These are phyloP conservation scores for silkworm (Bombyx mori) DNA, from an alignment of 1,140 invertebrate genomes.

Conservation along the genomic window DNA sequence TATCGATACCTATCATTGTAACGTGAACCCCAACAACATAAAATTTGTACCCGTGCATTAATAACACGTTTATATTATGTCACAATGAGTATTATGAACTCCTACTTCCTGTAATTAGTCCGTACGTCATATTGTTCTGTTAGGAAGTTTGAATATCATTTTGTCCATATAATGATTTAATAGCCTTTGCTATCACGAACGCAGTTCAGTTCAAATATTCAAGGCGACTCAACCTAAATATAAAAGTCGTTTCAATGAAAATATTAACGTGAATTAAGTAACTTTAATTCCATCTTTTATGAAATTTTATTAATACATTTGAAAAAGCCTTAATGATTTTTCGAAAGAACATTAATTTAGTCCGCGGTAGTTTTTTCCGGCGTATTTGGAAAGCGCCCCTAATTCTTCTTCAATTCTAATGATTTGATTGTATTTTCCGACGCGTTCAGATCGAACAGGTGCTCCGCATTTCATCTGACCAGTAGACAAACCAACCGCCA, in stretches of 20 bases:
- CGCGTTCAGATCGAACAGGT: slow-evolving; percentile 95
- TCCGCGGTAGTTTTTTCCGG: slow-evolving; percentile 91
- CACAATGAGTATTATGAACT: background rate
- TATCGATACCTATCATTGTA: too few relatives aligned
- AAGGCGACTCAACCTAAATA: too few relatives aligned
- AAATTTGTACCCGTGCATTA: background rate
- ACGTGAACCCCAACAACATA: too few relatives aligned
- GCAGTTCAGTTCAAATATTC: too few relatives aligned
- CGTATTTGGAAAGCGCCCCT: slow-evolving; percentile 89
- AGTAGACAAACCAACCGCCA: slow-evolving; percentile 96
- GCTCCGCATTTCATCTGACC: slow-evolving; percentile 99
- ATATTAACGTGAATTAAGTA: too few relatives aligned
- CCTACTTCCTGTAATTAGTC: background rate
- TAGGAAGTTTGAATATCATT: background rate
- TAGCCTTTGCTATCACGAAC: too few relatives aligned
- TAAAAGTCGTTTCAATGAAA: too few relatives aligned
- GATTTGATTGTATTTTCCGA: slow-evolving; percentile 98
- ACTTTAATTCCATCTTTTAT: too few relatives aligned
- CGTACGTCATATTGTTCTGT: background rate
- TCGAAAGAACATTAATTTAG: slow-evolving; percentile 15
- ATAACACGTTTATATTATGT: background rate
- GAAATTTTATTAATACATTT: too few relatives aligned
- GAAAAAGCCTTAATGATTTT: background rate
- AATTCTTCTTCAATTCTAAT: slow-evolving; percentile 98
- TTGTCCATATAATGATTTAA: background rate